Evolutionary conservation across 2,797 vertebrate genomes (phyloP).

Genomic region (Tachyglossus aculeatus): DNA sequence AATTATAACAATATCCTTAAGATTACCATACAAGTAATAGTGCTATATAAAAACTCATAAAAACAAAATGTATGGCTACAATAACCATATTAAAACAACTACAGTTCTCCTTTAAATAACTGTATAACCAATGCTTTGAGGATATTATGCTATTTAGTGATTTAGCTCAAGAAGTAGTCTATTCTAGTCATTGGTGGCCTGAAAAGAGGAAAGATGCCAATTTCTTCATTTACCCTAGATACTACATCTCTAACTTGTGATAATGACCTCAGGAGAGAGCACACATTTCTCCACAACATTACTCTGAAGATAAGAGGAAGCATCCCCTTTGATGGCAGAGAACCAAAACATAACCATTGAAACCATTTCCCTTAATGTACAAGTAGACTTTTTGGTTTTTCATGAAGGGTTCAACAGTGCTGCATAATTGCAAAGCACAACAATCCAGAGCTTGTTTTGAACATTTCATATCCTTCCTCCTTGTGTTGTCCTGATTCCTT

Average conservation of each 20-base stretch:
- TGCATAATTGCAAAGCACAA: conserved; percentile 8
- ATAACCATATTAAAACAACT: conserved; percentile 69
- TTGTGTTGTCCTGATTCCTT: background rate
- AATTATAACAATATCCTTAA: conserved; percentile 74
- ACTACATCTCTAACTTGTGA: background rate
- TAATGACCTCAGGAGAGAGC: background rate
- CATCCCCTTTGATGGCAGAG: conserved; percentile 10
- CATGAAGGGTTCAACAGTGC: background rate
- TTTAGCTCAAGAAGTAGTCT: conserved; percentile 43
- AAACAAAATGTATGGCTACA: conserved; percentile 63
- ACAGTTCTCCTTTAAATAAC: conserved; percentile 72
- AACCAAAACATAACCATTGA: background rate
- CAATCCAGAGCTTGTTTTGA: background rate
- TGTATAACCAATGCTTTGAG: conserved; percentile 41
- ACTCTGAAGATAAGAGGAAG: conserved; percentile 11
- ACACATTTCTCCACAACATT: conserved; percentile 4
- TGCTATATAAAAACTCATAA: conserved; percentile 72
- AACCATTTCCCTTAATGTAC: background rate
- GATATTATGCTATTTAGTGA: conserved; percentile 61
- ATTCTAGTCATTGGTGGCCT: conserved; percentile 5
- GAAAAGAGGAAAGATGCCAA: conserved; percentile 2
- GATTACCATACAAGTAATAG: conserved; percentile 74
- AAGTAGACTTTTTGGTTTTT: background rate
- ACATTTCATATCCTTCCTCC: conserved; percentile 16
- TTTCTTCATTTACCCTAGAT: conserved; percentile 22